Base-by-base conservation (phyloP, 2,797 vertebrate species). In the Eutrigla gurnardus region DNA sequence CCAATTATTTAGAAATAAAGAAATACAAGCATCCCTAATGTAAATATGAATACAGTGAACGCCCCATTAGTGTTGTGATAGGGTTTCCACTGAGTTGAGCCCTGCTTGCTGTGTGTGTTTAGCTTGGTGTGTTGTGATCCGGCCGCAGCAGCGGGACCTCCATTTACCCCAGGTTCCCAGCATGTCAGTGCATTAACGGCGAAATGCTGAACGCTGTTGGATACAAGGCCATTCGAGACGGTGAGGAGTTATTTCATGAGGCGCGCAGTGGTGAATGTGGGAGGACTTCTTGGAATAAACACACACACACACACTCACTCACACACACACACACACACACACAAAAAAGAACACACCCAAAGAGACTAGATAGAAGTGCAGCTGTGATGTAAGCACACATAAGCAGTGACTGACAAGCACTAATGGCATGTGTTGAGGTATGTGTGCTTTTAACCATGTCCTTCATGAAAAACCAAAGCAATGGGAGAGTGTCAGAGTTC, bases 21-120 rank as follows among this genome's bases (percentile, higher is more conserved):
- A 82, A 86, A 85, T 82, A 54, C 84, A 88, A 83, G 65, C 66
- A 32, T 76, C 72, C 70, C 80, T 74, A 66, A 82, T 84, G 81
- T 83, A 79, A 86, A 81, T 77, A 69, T 45, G 74, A 86, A 83
- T 63, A 53, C 52, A 50, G 73, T 36, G 25, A 75, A 83, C 3
- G 84, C 87, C 89, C 80, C 86, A 89, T 91, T 91, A 88, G 73
- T 70, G 66, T 36, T 69, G 78, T 77, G 83, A 83, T 78, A 15
- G 59, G 61, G 73, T 78, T 78, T 78, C 81, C 1, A 42, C 72
- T 83, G 79, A 68, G 70, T 65, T 68, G 68, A 87, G 84, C 80
- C 42, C 70, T 73, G 78, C 70, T 59, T 65, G 70, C 78, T 78
- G 75, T 84, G 65, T 83, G 86, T 83, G 75, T 86, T 86, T 77